phyloP scores from a whole-genome alignment of 2,113 vertebrate genomes.

The Dinomys branickii region DNA sequence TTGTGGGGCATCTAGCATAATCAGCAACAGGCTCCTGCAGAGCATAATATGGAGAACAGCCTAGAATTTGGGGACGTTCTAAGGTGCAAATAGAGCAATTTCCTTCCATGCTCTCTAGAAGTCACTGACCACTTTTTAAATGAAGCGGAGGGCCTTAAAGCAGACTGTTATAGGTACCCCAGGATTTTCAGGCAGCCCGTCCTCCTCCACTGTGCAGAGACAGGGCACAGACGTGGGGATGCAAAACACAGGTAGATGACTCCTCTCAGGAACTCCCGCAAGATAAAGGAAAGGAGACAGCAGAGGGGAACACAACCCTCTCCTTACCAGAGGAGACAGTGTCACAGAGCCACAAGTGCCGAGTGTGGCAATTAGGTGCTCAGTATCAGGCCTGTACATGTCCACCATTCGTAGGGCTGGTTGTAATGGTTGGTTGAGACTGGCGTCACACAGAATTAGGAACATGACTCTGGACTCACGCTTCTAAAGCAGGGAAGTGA shows the following conservation, averaged over 20 bases:
- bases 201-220: neutral
- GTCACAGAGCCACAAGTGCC: neutral
- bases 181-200: neutral
- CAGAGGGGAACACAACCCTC: neutral
- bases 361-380: neutral
- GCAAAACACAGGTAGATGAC: neutral
- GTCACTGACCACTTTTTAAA: neutral
- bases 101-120: slow-evolving; percentile 10
- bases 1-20: slow-evolving; percentile 60
- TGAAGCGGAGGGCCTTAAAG: slow-evolving; percentile 10
- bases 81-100: slow-evolving; percentile 49
- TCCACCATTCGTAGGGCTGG: neutral
- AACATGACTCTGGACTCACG: neutral
- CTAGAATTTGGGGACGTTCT: slow-evolving; percentile 48
- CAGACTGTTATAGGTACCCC: neutral
- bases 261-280: neutral
- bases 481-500: neutral
- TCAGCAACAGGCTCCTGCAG: slow-evolving; percentile 65
- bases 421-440: neutral
- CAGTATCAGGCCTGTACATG: neutral
- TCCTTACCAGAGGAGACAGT: neutral
- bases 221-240: neutral
- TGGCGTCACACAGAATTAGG: neutral
- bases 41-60: slow-evolving; percentile 41
- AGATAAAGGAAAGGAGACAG: neutral